Evolutionary conservation across 2,113 vertebrate genomes (phyloP).

Genomic region (Rafetus swinhoei): DNA sequence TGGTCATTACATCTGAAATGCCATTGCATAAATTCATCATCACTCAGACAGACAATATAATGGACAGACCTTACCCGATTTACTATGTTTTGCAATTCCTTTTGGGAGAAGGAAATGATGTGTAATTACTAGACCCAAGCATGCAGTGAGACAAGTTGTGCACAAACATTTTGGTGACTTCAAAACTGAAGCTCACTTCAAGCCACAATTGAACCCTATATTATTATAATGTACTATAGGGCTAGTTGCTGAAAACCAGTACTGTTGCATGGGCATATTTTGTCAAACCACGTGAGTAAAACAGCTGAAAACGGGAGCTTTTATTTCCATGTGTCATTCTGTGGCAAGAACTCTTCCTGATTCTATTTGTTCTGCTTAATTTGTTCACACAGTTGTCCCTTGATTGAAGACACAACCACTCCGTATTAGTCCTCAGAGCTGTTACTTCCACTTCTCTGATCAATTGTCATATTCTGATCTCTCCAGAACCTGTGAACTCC

Average conservation of each 20-base stretch:
- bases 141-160: neutral
- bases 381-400: neutral
- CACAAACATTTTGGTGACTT: neutral
- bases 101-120: constrained; percentile 19
- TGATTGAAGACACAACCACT: neutral
- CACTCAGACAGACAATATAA: constrained; percentile 47
- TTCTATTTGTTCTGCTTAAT: neutral
- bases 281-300: neutral
- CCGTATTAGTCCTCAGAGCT: neutral
- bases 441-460: neutral
- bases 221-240: too few relatives aligned
- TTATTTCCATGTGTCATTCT: neutral
- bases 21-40: constrained; percentile 43
- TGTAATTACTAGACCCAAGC: neutral
- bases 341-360: neutral
- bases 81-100: neutral
- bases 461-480: neutral
- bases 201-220: neutral
- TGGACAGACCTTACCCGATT: constrained; percentile 13
- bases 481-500: neutral
- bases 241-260: neutral
- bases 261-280: neutral
- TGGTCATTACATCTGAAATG: constrained; percentile 58
- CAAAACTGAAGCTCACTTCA: neutral
- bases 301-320: neutral